Base-by-base conservation (phyloP, 2,113 vertebrate species). In the Zingel zingel region DNA sequence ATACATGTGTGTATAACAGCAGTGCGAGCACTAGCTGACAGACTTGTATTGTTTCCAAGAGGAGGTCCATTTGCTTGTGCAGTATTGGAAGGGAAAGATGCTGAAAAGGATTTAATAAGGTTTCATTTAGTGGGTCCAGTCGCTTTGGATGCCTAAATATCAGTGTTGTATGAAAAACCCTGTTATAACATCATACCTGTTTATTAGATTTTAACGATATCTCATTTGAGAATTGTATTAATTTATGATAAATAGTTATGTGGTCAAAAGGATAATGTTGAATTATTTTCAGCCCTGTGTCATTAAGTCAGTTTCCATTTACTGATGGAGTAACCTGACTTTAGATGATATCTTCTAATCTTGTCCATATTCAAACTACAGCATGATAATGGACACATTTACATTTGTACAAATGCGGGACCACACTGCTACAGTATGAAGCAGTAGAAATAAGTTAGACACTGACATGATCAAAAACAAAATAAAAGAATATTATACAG, bases 321-420 rank as follows among this genome's bases (percentile, higher is more conserved):
- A 21, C 45, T 69, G 47, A 68, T 77, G 6, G 12, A 36, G n/a
- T 0, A 53, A 45, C 33, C 75, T 64, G 2, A 16, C 3, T 61
- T 45, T 19, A 82, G 39, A 63, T 77, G 6, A 4, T 30, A 58
- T 54, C 23, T 71, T 62, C 5, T 51, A 5, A 54, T 74, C 13
- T 58, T 15, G 39, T 69, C 19, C 1, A 27, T 58, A 48, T 80
- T 53, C 21, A 90, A 79, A 82, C n/a, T 54, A 15, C 18, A 13
- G 7, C 47, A 7, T 0, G 3, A 74, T 12, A 64, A 62, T 19
- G 15, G 6, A 13, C 23, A 16, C n/a, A 62, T 65, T 33, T 5
- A 57, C n/a, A 7, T 33, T 3, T 33, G 33, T 33, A 15, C 27
- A 23, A 68, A 14, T 39, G 48, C 33, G 2, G 19, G 23, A 23